Evolutionary conservation across 2,797 vertebrate genomes (phyloP).

Genomic region (Takifugu ocellatus): DNA sequence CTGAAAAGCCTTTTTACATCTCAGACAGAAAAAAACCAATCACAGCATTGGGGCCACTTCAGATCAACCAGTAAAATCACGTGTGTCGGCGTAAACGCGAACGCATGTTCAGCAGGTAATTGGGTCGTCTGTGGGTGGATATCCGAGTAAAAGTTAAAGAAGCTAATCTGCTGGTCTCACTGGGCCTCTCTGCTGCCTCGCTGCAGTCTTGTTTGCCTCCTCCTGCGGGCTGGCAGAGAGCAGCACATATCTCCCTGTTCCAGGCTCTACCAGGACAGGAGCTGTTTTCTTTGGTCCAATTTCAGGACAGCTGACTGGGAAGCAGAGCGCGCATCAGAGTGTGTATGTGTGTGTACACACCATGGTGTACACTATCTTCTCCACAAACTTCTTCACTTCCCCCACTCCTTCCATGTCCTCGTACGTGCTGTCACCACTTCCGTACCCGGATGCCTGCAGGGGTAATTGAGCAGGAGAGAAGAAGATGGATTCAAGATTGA

Average conservation of each 20-base stretch:
- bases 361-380: slow-evolving; percentile 68
- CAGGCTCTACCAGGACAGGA: slow-evolving; percentile 35
- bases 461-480: background rate
- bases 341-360: slow-evolving; percentile 41
- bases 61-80: too few species aligned
- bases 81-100: too few species aligned
- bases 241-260: slow-evolving; percentile 17
- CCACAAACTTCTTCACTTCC: slow-evolving; percentile 76
- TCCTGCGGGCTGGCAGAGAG: slow-evolving; percentile 17
- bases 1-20: too few species aligned
- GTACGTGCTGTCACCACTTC: slow-evolving; percentile 78
- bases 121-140: too few species aligned
- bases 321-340: background rate
- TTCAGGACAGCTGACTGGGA: slow-evolving; percentile 9
- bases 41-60: background rate
- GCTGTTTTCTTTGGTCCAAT: slow-evolving; percentile 26
- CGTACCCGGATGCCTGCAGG: slow-evolving; percentile 85
- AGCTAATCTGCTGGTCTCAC: background rate
- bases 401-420: slow-evolving; percentile 71
- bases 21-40: background rate
- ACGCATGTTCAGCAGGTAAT: too few species aligned
- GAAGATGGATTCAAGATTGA: background rate
- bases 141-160: slow-evolving; percentile 1
- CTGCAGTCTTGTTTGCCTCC: background rate
- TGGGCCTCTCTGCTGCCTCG: background rate